Base-by-base conservation (phyloP, 2,113 vertebrate genomes). In the Otis tarda region DNA sequence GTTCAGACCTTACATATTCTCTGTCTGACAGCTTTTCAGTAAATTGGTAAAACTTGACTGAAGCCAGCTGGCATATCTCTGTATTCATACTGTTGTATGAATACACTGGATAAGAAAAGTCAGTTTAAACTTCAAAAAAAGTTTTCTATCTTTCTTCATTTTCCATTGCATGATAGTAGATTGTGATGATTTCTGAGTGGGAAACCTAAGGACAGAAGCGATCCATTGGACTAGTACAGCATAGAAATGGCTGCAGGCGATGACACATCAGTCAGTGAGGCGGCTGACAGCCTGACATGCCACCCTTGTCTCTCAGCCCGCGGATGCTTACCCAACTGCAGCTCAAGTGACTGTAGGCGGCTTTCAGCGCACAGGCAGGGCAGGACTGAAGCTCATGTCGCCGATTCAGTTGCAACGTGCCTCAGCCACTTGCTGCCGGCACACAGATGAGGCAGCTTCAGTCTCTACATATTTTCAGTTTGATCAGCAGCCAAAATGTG, bases 1-100 rank as follows among this genome's bases (percentile, higher is more conserved):
- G 12, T 92, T 91, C 61, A 86, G 79, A 77, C 71, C 87, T 87
- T 91, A 35, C 27, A 31, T 82, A 28, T 60, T 89, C 57, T 88
- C 73, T 95, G 63, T 73, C 87, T 90, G 59, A 95, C 90, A 95
- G 65, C n/a, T 95, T 92, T 56, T 64, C 45, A 50, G 73, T 93
- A 78, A 80, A 85, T 90, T 87, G 53, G 17, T 89, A 90, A 92
- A 95, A 89, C 24, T 49, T 71, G 14, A 69, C 25, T 76, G 75
- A 94, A 92, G 57, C 71, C 78, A 77, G 90, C 88, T 97, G 92
- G 56, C 69, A n/a, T 89, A 82, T 89, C 60, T 83, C 41, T 85
- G 27, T 37, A 20, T 75, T 91, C 69, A 83, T 25, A 8, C 35
- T 91, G 55, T 68, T 81, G 68, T 89, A 43, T 93, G 78, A 35